phyloP scores from a whole-genome alignment of 2,113 vertebrate genomes.

The Microcebus lehilahytsara region DNA sequence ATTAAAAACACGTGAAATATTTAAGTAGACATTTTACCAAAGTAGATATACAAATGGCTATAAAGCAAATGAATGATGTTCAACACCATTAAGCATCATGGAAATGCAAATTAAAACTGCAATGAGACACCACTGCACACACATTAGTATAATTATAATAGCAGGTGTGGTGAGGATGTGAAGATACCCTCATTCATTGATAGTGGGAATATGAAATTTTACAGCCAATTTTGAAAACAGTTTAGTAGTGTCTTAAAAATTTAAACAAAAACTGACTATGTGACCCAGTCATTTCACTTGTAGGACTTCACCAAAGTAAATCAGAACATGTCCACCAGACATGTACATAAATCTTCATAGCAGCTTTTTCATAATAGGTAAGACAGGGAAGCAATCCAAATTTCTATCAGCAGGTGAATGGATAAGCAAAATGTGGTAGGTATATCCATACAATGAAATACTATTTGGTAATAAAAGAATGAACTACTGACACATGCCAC shows the following conservation, averaged over 20 bases:
- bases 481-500: neutral
- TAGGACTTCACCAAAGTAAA: neutral
- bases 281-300: neutral
- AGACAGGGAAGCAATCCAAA: neutral
- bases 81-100: neutral
- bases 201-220: neutral
- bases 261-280: neutral
- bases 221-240: neutral
- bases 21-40: neutral
- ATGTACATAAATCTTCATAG: neutral
- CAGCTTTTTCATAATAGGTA: neutral
- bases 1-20: neutral
- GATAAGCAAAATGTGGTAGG: neutral
- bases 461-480: neutral
- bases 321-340: neutral
- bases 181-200: neutral
- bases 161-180: too few species aligned
- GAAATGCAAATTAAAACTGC: neutral
- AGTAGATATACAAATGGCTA: neutral
- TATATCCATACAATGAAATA: neutral
- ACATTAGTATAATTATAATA: neutral
- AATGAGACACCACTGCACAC: neutral
- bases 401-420: neutral
- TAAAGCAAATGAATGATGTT: neutral
- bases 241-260: neutral